Percentiles rank a stretch among this genome's conserved stretches.
Evolutionary conservation across 2,797 vertebrate species (phyloP).

Genomic region (Tamandua tetradactyla): DNA sequence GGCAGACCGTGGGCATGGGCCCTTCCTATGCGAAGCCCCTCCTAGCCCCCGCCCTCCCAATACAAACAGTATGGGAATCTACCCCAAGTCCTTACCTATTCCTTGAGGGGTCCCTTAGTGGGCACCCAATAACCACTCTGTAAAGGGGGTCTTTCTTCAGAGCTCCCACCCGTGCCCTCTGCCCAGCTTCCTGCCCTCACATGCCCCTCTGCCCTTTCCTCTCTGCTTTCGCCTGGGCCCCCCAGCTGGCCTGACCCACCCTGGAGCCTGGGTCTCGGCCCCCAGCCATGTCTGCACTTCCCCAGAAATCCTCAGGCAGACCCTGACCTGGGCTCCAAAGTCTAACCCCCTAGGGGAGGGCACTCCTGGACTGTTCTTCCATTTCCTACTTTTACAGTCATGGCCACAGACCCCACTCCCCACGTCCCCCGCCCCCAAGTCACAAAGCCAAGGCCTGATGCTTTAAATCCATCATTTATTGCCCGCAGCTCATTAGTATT

Average conservation of each 20-base stretch:
- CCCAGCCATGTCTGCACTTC: not conserved
- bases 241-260: not conserved
- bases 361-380: too few relatives aligned
- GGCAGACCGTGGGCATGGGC: not conserved
- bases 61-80: not conserved
- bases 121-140: not conserved
- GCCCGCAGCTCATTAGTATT: constrained; percentile 69
- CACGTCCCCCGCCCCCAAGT: not conserved
- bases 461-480: constrained; percentile 82
- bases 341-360: too few relatives aligned
- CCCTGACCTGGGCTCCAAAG: too few relatives aligned
- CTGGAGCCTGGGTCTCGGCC: not conserved
- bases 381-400: not conserved
- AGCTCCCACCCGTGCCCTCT: not conserved
- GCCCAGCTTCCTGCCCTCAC: too few relatives aligned
- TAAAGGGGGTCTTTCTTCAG: not conserved
- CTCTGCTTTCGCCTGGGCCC: not conserved
- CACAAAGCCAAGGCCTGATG: not conserved
- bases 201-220: too few relatives aligned
- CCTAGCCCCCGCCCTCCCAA: not conserved
- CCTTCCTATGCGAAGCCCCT: too few relatives aligned
- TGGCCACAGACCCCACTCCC: not conserved
- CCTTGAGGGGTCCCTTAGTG: not conserved
- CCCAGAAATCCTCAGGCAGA: not conserved
- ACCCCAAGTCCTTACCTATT: not conserved